Conservation (phyloP, 2,888 invertebrate species). For the Tanypteryx hageni region DNA sequence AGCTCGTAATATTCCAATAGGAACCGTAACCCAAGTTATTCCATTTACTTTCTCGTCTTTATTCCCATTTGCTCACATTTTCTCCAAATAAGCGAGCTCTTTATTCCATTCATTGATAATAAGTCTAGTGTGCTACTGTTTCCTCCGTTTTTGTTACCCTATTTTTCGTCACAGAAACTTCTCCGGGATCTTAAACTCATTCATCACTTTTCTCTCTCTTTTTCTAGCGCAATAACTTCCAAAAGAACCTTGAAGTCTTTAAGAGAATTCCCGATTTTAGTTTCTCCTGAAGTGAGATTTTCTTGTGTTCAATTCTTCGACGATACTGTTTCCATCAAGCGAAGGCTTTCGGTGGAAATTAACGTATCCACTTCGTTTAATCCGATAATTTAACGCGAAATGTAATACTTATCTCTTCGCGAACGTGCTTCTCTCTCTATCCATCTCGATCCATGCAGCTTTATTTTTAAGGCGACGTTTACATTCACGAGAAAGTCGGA, state of each 20-base stretch:
- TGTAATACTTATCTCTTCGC: neutral
- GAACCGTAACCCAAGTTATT: no score
- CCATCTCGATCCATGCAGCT: neutral
- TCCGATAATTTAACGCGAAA: neutral
- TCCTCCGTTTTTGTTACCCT: no score
- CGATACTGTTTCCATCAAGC: neutral
- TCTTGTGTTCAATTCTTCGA: neutral
- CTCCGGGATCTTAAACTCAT: neutral
- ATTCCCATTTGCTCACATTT: no score
- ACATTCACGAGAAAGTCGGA: no score
- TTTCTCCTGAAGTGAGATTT: neutral
- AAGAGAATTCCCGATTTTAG: neutral
- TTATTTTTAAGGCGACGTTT: neutral
- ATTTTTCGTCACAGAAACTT: neutral
- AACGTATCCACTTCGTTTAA: neutral
- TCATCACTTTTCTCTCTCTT: neutral
- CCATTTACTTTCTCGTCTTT: no score
- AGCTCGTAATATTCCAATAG: no score
- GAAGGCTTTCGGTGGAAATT: neutral
- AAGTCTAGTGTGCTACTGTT: no score
- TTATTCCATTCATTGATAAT: no score
- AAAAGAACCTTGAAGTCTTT: neutral
- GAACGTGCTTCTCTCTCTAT: neutral
- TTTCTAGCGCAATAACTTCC: neutral
- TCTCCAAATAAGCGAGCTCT: no score